Base-by-base conservation (phyloP, 2,888 invertebrate species). In the Eledona agricola region DNA sequence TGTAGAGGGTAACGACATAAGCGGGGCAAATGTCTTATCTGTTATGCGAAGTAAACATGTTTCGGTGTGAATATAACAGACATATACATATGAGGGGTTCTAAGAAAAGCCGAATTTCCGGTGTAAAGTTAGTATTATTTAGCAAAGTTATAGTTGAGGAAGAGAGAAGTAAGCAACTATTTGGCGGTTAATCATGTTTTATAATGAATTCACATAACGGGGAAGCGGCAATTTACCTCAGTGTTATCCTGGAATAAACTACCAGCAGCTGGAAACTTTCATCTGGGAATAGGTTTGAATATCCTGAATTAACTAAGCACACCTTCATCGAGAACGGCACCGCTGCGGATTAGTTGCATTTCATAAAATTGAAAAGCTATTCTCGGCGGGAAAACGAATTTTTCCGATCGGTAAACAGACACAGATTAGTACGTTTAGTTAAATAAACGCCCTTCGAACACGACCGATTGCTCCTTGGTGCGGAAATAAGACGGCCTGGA, bases 391-490 rank as follows among this genome's bases (percentile, higher is more conserved):
- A n/a, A n/a, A n/a, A n/a, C n/a, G n/a, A n/a, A n/a, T n/a, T n/a
- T n/a, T n/a, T n/a, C n/a, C n/a, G n/a, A 54, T 54, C 45, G 38
- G 42, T 45, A 51, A 51, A 51, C 47, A 51, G 38, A 42, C 45
- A 50, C 28, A 50, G 50, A 63, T 64, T 63, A 64, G 60, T 59
- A 64, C 63, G 64, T 67, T 64, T 64, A 65, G 64, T 62, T 62
- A 65, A 65, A 62, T 63, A 65, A 64, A 64, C 62, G 64, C 59
- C 55, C 57, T 60, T 60, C 59, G 62, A 65, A 66, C 62, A 62
- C 57, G 63, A 66, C 51, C 66, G 62, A 68, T 66, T 65, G 65
- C 66, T 62, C 59, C 60, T 61, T 61, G 63, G 64, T 58, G 61
- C 65, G 65, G 64, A 67, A 66, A 60, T 67, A 66, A 67, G 66